Conservation (phyloP, 2,113 vertebrate genomes). For the Actenoides hombroni region DNA sequence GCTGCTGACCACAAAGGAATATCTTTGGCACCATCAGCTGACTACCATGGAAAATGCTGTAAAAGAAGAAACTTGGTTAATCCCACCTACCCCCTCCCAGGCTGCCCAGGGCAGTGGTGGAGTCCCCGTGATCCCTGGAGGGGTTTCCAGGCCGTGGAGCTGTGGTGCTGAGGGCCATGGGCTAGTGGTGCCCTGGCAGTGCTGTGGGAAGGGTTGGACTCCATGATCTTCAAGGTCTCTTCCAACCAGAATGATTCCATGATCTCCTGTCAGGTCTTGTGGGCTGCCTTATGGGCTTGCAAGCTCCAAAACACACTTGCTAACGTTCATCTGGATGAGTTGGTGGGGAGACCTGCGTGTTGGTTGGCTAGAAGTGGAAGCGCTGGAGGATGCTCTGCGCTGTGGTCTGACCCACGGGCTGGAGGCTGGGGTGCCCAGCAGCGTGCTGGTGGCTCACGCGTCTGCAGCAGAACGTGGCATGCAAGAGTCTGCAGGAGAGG, state of each 20-base stretch:
- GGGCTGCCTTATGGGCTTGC: background rate
- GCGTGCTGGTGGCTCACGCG: accelerated
- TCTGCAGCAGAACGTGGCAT: accelerated
- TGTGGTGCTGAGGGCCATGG: background rate
- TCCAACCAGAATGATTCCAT: background rate
- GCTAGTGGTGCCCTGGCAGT: background rate
- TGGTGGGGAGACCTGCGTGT: background rate
- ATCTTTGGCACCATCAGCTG: no score
- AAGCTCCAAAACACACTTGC: accelerated
- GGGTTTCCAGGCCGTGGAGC: no score
- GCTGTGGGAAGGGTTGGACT: background rate
- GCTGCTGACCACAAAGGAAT: no score
- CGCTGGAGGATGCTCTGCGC: accelerated
- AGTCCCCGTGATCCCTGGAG: no score
- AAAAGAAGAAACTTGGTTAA: no score
- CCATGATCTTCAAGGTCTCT: background rate
- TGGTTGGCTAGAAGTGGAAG: accelerated
- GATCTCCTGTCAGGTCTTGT: background rate
- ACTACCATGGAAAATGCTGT: no score
- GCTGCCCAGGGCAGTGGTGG: no score
- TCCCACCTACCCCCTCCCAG: no score
- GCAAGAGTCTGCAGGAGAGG: accelerated
- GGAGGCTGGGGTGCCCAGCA: background rate
- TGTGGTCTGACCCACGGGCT: background rate
- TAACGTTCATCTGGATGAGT: accelerated